Percentiles rank a stretch among this genome's conserved stretches.
phyloP scores from a whole-genome alignment of 2,113 vertebrate genomes.

The Cephalophus harveyi region DNA sequence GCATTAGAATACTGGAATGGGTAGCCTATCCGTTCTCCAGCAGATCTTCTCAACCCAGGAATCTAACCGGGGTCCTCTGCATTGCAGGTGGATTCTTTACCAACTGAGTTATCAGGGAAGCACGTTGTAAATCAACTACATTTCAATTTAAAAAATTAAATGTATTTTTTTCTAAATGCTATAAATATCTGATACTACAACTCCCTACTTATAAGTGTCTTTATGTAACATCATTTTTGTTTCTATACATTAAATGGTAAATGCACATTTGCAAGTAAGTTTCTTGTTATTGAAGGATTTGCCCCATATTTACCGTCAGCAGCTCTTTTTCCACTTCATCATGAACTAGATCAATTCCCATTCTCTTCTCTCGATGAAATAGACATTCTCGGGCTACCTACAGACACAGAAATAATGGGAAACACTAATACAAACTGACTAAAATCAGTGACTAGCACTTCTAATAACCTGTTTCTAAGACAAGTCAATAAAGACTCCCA shows the following conservation, averaged over 20 bases:
- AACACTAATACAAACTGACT: neutral
- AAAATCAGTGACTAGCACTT: neutral
- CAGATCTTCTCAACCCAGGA: neutral
- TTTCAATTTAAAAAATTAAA: neutral
- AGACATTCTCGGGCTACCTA: slow-evolving; percentile 94
- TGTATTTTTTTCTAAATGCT: neutral
- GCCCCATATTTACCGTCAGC: slow-evolving; percentile 81
- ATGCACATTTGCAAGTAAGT: neutral
- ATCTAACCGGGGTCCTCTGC: neutral
- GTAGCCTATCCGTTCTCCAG: neutral
- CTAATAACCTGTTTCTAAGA: neutral
- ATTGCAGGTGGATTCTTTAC: neutral
- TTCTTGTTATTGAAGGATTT: neutral
- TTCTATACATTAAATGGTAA: neutral
- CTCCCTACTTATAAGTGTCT: neutral
- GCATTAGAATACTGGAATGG: neutral
- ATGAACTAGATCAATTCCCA: slow-evolving; percentile 93
- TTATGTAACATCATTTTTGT: neutral
- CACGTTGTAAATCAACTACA: neutral
- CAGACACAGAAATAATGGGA: neutral
- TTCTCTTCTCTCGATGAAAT: slow-evolving; percentile 94
- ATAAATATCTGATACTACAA: neutral
- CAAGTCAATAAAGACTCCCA: neutral
- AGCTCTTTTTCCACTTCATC: slow-evolving; percentile 91
- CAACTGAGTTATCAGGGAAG: neutral